Conservation (phyloP, 2,888 invertebrate species). For the Diaperis boleti region DNA sequence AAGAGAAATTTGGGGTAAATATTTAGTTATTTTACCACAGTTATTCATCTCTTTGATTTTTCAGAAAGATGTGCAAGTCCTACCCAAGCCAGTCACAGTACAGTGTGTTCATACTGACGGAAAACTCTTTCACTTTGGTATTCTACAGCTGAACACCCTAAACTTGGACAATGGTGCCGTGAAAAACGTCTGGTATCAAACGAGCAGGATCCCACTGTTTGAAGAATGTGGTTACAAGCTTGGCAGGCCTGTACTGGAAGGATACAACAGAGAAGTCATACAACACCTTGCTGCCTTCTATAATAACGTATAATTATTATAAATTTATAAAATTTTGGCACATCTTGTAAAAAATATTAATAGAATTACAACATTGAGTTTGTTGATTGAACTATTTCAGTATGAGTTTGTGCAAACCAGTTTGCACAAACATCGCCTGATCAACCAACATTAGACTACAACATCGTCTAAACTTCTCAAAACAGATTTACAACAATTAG, state of each 20-base stretch:
- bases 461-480: neutral
- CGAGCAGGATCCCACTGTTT: slow-evolving; percentile 75
- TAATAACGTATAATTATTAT: slow-evolving; percentile 68
- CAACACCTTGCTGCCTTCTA: slow-evolving; percentile 85
- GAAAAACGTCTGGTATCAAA: slow-evolving; percentile 87
- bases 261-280: slow-evolving; percentile 85
- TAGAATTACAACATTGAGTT: slow-evolving; percentile 23
- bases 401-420: neutral
- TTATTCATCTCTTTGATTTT: slow-evolving; percentile 35
- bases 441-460: neutral
- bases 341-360: slow-evolving; percentile 21
- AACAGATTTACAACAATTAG: neutral
- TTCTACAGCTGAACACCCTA: slow-evolving; percentile 87
- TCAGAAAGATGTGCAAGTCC: slow-evolving; percentile 72
- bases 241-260: slow-evolving; percentile 76
- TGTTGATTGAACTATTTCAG: slow-evolving; percentile 1
- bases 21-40: slow-evolving; percentile 39
- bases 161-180: slow-evolving; percentile 72
- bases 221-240: slow-evolving; percentile 73
- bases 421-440: neutral
- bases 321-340: slow-evolving; percentile 22
- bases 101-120: slow-evolving; percentile 89
- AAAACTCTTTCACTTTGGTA: slow-evolving; percentile 81
- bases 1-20: slow-evolving; percentile 78
- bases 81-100: slow-evolving; percentile 83